These are phyloP conservation scores for Spodoptera litura DNA, from an alignment of 1,140 invertebrate species.

Conservation along the genomic window DNA sequence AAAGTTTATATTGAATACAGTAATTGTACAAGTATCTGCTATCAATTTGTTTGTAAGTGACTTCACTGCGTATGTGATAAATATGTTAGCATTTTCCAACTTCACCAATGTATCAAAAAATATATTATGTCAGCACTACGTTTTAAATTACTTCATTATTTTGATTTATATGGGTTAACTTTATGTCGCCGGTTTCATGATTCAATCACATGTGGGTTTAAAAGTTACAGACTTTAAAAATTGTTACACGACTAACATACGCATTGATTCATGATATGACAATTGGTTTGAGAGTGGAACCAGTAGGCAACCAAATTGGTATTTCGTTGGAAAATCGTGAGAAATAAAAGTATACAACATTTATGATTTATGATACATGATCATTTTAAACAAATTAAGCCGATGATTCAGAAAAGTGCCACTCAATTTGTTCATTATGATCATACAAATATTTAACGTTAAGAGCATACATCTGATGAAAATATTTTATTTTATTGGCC, in stretches of 20 bases:
- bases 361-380: no score
- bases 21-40: constrained; percentile 44
- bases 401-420: no score
- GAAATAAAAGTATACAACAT: no score
- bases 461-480: constrained; percentile 41
- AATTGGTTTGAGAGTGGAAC: no score
- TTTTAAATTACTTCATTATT: not conserved
- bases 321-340: no score
- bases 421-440: not conserved
- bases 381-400: no score
- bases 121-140: constrained; percentile 9
- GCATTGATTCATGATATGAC: no score
- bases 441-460: constrained; percentile 23
- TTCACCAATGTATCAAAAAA: not conserved
- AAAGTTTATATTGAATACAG: constrained; percentile 50
- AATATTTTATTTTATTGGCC: constrained; percentile 60
- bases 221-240: not conserved
- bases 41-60: constrained; percentile 40
- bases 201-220: no score
- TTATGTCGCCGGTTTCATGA: not conserved
- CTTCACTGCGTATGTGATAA: constrained; percentile 25
- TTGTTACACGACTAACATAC: no score
- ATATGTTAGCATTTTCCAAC: constrained; percentile 22
- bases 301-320: no score
- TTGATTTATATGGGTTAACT: not conserved